Evolutionary conservation across 2,888 invertebrate genomes (phyloP), one percentile per base, ranked within the genome.

Genomic region (Drosophila pegasa): DNA sequence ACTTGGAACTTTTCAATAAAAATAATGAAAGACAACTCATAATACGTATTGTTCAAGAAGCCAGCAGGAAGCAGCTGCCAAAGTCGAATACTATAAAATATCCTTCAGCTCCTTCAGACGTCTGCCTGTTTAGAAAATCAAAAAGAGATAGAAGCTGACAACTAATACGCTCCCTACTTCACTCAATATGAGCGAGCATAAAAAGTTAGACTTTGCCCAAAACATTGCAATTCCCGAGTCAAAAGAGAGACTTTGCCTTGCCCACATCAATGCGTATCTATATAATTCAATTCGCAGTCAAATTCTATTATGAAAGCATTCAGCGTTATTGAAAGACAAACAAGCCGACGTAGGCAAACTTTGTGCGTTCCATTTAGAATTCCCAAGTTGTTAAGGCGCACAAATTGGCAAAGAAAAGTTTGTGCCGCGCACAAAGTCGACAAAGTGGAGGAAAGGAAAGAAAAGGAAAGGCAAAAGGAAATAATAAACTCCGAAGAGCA

Each of bases 281-380:
- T 25, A 43, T 25, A 43, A n/a, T 43, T 9, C 25, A 0, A 25
- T n/a, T 45, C 25, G 27, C n/a, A 27, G 43, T n/a, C 41, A n/a
- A 10, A 43, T 4, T 45, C 16, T 16, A 2, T 16, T 16, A 25
- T 25, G 8, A 4, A 22, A 22, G 8, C 22, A 41, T 22, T n/a
- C 22, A 41, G 3, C n/a, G 9, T 41, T 41, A 41, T 41, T 41
- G 43, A 25, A n/a, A 25, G 43, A 9, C 27, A 3, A n/a, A 16
- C 45, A 45, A 16, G 25, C n/a, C 2, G 9, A 41, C 18, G 27
- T 27, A 47, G 47, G 5, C 48, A 48, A 48, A 12, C 20, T 20
- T 35, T 37, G n/a, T 14, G 2, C 14, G 8, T 37, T 47, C 14
- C 16, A n/a, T 10, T 29, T 18, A 29, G 1, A 64, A 62, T 62